Base-by-base conservation (phyloP, 2,113 vertebrate species). In the Vimba vimba region DNA sequence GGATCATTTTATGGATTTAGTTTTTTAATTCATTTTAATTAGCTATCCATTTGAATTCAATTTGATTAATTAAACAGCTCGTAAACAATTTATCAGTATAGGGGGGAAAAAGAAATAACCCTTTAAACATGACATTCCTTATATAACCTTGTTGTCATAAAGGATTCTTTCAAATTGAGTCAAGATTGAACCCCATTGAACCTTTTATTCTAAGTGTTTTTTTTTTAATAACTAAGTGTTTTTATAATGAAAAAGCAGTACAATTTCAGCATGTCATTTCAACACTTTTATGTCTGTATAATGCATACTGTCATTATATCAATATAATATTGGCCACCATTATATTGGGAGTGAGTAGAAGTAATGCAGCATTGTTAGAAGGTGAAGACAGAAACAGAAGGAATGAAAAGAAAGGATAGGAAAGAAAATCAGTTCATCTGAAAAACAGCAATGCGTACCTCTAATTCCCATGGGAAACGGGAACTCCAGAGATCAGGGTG, bases 371-470 rank as follows among this genome's bases (percentile, higher is more conserved):
- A 86, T 57, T 47, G 84, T 59, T 74, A 81, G 86, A 87, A 84
- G 89, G 83, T 60, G 79, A 74, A 81, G 66, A 78, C 55, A 23
- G 10, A 74, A 64, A 36, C 52, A 8, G 47, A 43, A 12, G 19
- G 33, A 71, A 71, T 21, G 36, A 71, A 71, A 43, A 71, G 78
- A 59, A 82, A 50, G 82, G 85, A 59, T 81, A 73, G 5, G n/a
- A 52, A 33, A 57, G 62, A 59, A 64, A 91, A 85, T 93, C 85
- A 43, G 86, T 91, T 93, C 92, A 64, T 27, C 83, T 89, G 87
- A 84, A 86, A 79, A 36, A 90, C 90, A 89, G 85, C 87, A 85
- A 87, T 86, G 89, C 86, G 89, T 92, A 91, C 90, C 91, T 89
- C 84, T 89, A 74, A 79, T 82, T 82, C 69, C 64, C 36, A 43